Evolutionary conservation across 2,888 invertebrate species (phyloP).

Genomic region (Bruchidius siliquastri): DNA sequence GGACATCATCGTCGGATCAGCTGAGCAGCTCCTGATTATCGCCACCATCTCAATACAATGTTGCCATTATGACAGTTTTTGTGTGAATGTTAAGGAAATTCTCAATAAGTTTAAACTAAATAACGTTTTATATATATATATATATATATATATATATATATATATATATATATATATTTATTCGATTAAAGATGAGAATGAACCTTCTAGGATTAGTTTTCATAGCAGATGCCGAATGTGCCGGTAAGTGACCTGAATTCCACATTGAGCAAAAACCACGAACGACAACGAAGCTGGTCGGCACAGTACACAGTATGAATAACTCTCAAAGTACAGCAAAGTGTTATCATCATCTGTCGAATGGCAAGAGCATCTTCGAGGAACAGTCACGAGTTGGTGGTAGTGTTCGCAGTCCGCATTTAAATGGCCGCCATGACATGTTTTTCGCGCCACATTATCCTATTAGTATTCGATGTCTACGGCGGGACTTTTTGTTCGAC

Average conservation of each 20-base stretch:
- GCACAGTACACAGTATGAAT: background rate
- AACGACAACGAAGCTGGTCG: background rate
- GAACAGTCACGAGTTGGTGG: background rate
- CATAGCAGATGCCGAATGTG: too few relatives aligned
- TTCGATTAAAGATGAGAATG: too few relatives aligned
- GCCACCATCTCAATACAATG: too few relatives aligned
- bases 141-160: too few relatives aligned
- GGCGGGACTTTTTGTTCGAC: background rate
- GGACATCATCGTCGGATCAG: too few relatives aligned
- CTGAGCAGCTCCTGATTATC: too few relatives aligned
- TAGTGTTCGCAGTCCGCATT: background rate
- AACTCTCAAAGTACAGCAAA: background rate
- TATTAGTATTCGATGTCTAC: constrained; percentile 18
- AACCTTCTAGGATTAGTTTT: too few relatives aligned
- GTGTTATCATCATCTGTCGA: background rate
- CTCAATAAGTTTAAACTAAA: too few relatives aligned
- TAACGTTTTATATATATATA: too few relatives aligned
- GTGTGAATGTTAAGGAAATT: too few relatives aligned
- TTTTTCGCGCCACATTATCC: constrained; percentile 20
- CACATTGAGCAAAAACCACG: background rate
- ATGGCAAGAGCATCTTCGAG: background rate
- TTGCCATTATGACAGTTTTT: too few relatives aligned
- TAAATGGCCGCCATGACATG: constrained; percentile 9
- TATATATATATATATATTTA: too few relatives aligned
- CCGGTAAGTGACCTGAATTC: background rate